Evolutionary conservation across 2,888 invertebrate species (phyloP).

Genomic region (Rutpela maculata): DNA sequence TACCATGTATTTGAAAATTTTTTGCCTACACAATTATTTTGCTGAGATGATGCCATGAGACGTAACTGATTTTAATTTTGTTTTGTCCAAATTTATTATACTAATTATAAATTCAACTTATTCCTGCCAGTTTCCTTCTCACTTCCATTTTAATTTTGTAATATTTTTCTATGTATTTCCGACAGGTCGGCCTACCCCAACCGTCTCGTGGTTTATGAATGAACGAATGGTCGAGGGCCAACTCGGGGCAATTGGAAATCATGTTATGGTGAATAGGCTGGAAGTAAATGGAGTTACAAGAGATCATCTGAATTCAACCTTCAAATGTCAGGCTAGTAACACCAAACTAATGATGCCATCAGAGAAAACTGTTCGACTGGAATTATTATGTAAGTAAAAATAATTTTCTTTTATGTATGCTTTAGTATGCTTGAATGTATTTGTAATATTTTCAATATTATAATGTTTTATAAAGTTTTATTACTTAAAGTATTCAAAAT

Average conservation of each 20-base stretch:
- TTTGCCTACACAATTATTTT: no score
- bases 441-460: no score
- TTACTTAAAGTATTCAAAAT: background rate
- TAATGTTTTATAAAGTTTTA: no score
- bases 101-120: no score
- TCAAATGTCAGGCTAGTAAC: slow-evolving; percentile 91
- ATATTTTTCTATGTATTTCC: slow-evolving; percentile 42
- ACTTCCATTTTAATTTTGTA: background rate
- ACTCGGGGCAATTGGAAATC: slow-evolving; percentile 82
- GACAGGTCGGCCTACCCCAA: slow-evolving; percentile 88
- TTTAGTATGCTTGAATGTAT: no score
- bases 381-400: slow-evolving; percentile 86
- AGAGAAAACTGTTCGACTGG: slow-evolving; percentile 88
- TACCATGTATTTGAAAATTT: no score
- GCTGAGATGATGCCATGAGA: no score
- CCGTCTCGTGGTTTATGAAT: slow-evolving; percentile 90
- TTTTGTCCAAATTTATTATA: no score
- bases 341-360: slow-evolving; percentile 90
- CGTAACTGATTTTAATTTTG: no score
- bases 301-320: slow-evolving; percentile 88
- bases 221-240: slow-evolving; percentile 83
- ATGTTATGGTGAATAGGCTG: slow-evolving; percentile 87
- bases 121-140: no score
- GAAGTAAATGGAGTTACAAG: slow-evolving; percentile 84
- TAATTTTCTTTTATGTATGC: slow-evolving; percentile 26